phyloP scores from a whole-genome alignment of 2,797 vertebrate genomes.

The Fringilla coelebs region DNA sequence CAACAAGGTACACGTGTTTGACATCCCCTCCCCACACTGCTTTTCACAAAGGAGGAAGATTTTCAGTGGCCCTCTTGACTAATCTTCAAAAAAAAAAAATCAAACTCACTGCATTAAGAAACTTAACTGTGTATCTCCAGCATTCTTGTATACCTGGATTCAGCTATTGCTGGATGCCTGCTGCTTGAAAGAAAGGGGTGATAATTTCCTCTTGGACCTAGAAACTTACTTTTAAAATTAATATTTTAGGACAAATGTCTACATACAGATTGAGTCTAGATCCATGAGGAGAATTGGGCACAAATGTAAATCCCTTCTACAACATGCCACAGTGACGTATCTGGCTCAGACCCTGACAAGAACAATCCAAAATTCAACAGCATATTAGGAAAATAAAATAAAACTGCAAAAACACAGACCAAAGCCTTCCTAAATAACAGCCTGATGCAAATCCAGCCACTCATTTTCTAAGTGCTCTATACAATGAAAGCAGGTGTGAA shows the following conservation, averaged over 20 bases:
- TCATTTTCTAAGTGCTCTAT: not conserved
- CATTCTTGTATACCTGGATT: not conserved
- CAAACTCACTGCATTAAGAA: not conserved
- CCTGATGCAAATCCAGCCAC: not conserved
- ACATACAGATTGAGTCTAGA: not conserved
- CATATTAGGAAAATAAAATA: not conserved
- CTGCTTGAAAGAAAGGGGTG: not conserved
- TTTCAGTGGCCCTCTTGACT: not conserved
- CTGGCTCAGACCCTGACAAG: not conserved
- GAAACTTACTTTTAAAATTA: not conserved
- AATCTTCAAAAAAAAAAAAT: not conserved
- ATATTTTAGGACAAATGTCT: not conserved
- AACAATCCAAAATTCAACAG: not conserved
- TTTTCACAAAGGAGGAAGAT: not conserved
- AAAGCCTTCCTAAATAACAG: not conserved
- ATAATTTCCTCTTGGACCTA: not conserved
- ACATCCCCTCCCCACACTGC: not conserved
- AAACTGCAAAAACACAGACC: not conserved
- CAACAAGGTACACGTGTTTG: not conserved
- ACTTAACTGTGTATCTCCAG: not conserved
- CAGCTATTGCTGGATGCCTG: not conserved
- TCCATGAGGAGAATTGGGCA: not conserved
- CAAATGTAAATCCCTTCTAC: not conserved
- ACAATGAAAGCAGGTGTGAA: not conserved
- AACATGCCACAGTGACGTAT: not conserved